phyloP scores from a whole-genome alignment of 2,888 invertebrate genomes.

The Cerceris ruficornis region DNA sequence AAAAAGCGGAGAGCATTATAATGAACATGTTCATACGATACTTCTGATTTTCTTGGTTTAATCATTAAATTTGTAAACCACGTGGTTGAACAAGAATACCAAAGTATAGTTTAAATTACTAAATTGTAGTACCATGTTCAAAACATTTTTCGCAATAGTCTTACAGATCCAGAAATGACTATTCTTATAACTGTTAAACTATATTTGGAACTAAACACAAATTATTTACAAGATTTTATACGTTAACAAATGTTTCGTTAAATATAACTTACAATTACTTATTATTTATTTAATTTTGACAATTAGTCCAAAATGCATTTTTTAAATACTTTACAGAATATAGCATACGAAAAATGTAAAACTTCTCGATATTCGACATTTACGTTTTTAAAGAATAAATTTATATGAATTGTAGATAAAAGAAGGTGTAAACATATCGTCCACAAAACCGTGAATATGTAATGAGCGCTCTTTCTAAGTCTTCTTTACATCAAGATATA shows the following conservation, averaged over 20 bases:
- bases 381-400: slow-evolving; percentile 17
- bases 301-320: slow-evolving; percentile 17
- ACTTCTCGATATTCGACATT: background rate
- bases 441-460: slow-evolving; percentile 6
- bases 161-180: too few relatives aligned
- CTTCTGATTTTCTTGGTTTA: too few relatives aligned
- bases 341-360: background rate
- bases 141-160: too few relatives aligned
- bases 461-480: slow-evolving; percentile 12
- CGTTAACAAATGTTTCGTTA: slow-evolving; percentile 14
- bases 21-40: too few relatives aligned
- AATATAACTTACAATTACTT: slow-evolving; percentile 12
- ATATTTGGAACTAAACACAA: slow-evolving; percentile 16
- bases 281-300: slow-evolving; percentile 21
- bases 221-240: slow-evolving; percentile 21
- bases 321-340: background rate
- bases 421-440: background rate
- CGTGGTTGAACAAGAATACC: too few relatives aligned
- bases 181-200: slow-evolving; percentile 15
- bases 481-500: slow-evolving; percentile 1
- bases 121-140: too few relatives aligned
- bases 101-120: too few relatives aligned
- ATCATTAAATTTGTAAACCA: too few relatives aligned
- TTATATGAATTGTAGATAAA: slow-evolving; percentile 2
- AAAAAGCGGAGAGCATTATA: too few relatives aligned